These are phyloP conservation scores for Polyommatus icarus DNA, from an alignment of 2,888 invertebrate species.

Conservation along the genomic window DNA sequence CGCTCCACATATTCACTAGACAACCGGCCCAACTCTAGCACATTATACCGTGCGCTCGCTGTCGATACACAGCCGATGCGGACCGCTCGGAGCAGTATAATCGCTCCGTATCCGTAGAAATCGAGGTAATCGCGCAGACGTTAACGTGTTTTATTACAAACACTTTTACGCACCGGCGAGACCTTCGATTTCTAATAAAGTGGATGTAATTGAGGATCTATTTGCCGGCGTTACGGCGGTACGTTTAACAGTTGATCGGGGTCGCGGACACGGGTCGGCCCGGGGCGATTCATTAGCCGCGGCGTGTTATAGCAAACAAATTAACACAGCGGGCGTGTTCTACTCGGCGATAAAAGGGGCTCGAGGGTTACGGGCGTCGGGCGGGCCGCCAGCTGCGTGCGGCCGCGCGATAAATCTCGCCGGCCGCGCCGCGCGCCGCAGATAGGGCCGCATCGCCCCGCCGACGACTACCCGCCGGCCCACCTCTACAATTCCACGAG, in stretches of 20 bases:
- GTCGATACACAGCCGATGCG: too few species aligned
- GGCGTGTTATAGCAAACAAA: constrained; percentile 78
- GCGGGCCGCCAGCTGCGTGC: constrained; percentile 66
- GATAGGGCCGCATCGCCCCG: constrained; percentile 41
- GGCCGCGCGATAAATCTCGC: constrained; percentile 66
- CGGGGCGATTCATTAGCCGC: constrained; percentile 76
- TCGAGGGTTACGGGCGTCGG: constrained; percentile 63
- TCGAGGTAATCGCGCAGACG: constrained; percentile 26
- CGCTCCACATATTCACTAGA: constrained; percentile 66
- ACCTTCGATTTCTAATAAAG: constrained; percentile 33
- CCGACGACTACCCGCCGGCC: constrained; percentile 44
- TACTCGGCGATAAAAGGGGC: constrained; percentile 75
- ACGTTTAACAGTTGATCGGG: constrained; percentile 65
- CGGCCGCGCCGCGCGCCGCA: constrained; percentile 50
- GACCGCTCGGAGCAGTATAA: constrained; percentile 21
- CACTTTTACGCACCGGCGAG: constrained; percentile 20
- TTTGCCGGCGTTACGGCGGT: constrained; percentile 64
- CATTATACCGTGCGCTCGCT: neutral
- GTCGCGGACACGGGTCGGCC: constrained; percentile 70
- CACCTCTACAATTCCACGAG: constrained; percentile 14
- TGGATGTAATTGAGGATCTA: constrained; percentile 68
- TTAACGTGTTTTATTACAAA: constrained; percentile 17
- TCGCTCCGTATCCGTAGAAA: constrained; percentile 23
- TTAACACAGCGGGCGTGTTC: constrained; percentile 76
- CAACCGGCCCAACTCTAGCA: constrained; percentile 35